Evolutionary conservation across 2,113 vertebrate species (phyloP).

Genomic region (Ceyx margarethae): DNA sequence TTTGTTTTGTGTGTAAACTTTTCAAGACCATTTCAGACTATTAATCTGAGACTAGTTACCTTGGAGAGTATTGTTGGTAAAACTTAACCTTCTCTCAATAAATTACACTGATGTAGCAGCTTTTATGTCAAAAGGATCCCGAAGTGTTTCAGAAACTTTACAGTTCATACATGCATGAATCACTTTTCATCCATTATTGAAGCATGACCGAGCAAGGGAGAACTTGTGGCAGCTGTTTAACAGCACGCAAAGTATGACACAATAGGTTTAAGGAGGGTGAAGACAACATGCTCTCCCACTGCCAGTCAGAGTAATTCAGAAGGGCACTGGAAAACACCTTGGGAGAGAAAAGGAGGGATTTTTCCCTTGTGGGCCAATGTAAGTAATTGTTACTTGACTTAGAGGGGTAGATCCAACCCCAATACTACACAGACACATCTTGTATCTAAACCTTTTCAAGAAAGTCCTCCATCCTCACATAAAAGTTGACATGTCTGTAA

Average conservation of each 20-base stretch:
- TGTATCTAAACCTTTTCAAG: neutral
- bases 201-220: slow-evolving; percentile 51
- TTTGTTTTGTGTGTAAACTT: slow-evolving; percentile 56
- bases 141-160: slow-evolving; percentile 69
- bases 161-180: slow-evolving; percentile 65
- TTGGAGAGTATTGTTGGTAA: slow-evolving; percentile 46
- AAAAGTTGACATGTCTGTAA: neutral
- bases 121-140: slow-evolving; percentile 60
- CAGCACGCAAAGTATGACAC: slow-evolving; percentile 48
- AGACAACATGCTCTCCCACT: slow-evolving; percentile 42
- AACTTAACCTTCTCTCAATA: slow-evolving; percentile 48
- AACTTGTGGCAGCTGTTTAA: slow-evolving; percentile 68
- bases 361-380: neutral
- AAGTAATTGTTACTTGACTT: neutral
- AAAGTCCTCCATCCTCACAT: neutral
- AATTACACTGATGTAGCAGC: slow-evolving; percentile 64
- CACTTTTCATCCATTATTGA: slow-evolving; percentile 67
- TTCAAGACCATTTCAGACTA: slow-evolving; percentile 54
- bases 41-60: slow-evolving; percentile 33
- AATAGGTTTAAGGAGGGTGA: slow-evolving; percentile 49
- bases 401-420: no score
- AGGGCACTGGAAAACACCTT: slow-evolving; percentile 41
- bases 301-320: slow-evolving; percentile 40
- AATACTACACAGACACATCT: neutral
- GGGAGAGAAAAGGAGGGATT: neutral